These are phyloP conservation scores for Ptychoptera albimana DNA, from an alignment of 2,888 invertebrate genomes.

Conservation along the genomic window DNA sequence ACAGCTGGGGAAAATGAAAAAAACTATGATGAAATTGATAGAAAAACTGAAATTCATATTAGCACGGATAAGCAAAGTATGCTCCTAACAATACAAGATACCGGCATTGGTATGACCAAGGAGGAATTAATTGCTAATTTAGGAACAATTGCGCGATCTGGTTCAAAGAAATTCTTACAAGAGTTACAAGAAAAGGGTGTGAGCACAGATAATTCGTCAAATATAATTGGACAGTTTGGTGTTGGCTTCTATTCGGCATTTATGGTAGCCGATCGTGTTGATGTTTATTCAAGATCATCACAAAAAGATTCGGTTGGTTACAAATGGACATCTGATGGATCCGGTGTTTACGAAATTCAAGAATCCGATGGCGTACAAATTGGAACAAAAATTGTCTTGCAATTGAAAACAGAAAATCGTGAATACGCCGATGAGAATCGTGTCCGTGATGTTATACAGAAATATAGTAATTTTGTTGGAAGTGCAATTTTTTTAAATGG, in stretches of 20 bases:
- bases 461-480: conserved; percentile 95
- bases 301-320: conserved; percentile 49
- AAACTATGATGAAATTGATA: conserved; percentile 39
- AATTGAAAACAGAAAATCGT: conserved; percentile 73
- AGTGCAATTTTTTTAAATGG: conserved; percentile 86
- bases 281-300: conserved; percentile 72
- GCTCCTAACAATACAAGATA: conserved; percentile 79
- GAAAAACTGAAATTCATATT: conserved; percentile 73
- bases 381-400: conserved; percentile 86
- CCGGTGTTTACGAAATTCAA: conserved; percentile 77
- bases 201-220: conserved; percentile 43
- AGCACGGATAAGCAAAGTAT: conserved; percentile 74
- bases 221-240: conserved; percentile 94
- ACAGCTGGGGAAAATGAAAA: conserved; percentile 34
- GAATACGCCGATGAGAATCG: conserved; percentile 79
- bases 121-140: conserved; percentile 82
- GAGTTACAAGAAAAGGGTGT: conserved; percentile 54
- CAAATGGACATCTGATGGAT: conserved; percentile 84
- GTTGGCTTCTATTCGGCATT: conserved; percentile 97
- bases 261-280: conserved; percentile 92
- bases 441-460: conserved; percentile 71
- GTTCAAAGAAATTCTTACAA: conserved; percentile 85
- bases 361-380: conserved; percentile 67
- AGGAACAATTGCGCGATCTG: conserved; percentile 91
- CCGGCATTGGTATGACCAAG: conserved; percentile 88